Base-by-base conservation (phyloP, 2,888 invertebrate genomes). In the Thelaira solivaga region DNA sequence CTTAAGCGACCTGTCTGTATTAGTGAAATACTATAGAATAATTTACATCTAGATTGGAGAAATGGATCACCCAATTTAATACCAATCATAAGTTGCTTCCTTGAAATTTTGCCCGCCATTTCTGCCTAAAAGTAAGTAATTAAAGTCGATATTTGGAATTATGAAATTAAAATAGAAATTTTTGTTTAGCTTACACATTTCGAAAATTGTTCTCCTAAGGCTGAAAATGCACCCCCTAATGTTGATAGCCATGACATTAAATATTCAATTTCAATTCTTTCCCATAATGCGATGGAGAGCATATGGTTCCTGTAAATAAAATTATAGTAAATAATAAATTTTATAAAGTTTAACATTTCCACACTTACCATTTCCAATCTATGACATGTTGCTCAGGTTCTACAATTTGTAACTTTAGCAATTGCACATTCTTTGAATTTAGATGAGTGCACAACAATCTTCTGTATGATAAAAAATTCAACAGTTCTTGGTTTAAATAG, bases 221-320 rank as follows among this genome's bases (percentile, higher is more conserved):
- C 96, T 2, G 98, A 98, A 89, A 96, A 98, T 1, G 97, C 98
- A 51, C 98, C 98, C 2, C 98, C 99, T 13, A 99, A 91, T 0
- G 99, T 98, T 18, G 98, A 98, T 22, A 99, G 89, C 97, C 97
- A 97, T 16, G 97, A 97, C 91, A 98, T 93, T 26, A 95, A 92
- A 89, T 94, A 92, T 82, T 96, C 96, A 82, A 95, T 90, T 89
- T 96, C 96, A 80, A 93, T 91, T 82, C 91, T 91, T 81, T 93
- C 93, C 90, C 93, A 86, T 4, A 91, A 86, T 83, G 92, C 88
- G 49, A 84, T 80, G 13, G 87, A 87, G 36, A 92, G 84, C 82
- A 89, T 90, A 39, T 90, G 84, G 82, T 91, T 91, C 91, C 92
- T 92, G 7, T 13, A 34, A 24, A 2, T 22, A 22, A 22, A 53